Conservation (phyloP, 2,797 vertebrate genomes). For the Sebastes wilsoni region DNA sequence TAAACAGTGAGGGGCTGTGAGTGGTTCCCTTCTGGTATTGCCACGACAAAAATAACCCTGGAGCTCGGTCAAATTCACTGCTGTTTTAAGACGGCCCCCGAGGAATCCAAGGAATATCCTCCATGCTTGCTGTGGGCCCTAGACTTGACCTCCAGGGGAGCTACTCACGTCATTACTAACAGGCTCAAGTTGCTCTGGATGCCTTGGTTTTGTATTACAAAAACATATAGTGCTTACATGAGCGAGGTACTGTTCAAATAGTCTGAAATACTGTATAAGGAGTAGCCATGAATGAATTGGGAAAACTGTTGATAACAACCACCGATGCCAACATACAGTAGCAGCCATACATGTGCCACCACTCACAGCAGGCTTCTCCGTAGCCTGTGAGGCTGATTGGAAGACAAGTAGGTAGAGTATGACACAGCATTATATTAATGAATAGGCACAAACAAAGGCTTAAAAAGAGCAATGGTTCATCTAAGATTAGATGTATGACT, state of each 20-base stretch:
- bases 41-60: slow-evolving; percentile 68
- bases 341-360: neutral
- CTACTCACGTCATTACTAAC: slow-evolving; percentile 30
- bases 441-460: neutral
- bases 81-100: slow-evolving; percentile 57
- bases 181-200: slow-evolving; percentile 39
- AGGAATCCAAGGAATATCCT: slow-evolving; percentile 52
- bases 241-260: neutral
- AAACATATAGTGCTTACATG: slow-evolving; percentile 23
- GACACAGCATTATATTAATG: neutral
- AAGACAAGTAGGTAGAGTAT: neutral
- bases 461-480: neutral
- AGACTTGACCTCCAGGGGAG: slow-evolving; percentile 64
- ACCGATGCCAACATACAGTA: neutral
- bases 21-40: slow-evolving; percentile 47
- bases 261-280: neutral
- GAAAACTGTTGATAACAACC: neutral
- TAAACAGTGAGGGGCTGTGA: neutral
- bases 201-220: slow-evolving; percentile 16
- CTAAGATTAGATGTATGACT: neutral
- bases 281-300: neutral
- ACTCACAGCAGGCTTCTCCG: neutral
- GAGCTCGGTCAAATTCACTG: slow-evolving; percentile 59
- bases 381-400: neutral
- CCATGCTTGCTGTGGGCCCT: slow-evolving; percentile 31